These are phyloP conservation scores for Epizoanthus illoricatus DNA, from an alignment of 92 coral and sea anemone species.

Conservation along the genomic window DNA sequence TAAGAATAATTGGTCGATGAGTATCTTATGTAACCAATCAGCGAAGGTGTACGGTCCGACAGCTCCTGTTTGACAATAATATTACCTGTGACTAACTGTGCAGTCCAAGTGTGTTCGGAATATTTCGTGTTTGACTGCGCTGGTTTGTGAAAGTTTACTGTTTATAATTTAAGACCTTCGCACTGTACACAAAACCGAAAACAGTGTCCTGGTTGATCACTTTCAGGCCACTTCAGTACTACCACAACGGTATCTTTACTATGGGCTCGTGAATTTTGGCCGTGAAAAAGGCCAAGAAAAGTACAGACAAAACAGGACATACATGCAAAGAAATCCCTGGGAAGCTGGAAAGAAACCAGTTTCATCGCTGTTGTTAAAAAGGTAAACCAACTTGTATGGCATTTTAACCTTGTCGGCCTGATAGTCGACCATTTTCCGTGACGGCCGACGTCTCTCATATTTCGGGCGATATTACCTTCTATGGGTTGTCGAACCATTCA, in stretches of 20 bases:
- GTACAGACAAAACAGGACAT: not conserved
- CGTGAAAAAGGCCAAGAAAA: not conserved
- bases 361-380: not conserved
- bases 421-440: not conserved
- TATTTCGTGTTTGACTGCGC: too few species aligned
- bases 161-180: too few species aligned
- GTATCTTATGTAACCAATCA: constrained; percentile 20
- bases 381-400: not conserved
- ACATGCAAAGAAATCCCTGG: not conserved
- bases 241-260: too few species aligned
- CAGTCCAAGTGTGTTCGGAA: not conserved
- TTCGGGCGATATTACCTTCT: not conserved
- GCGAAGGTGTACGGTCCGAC: not conserved
- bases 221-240: too few species aligned
- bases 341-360: too few species aligned
- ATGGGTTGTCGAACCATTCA: not conserved
- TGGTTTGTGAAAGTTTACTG: too few species aligned
- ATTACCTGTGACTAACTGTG: not conserved
- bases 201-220: too few species aligned
- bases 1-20: not conserved
- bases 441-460: not conserved
- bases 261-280: not conserved
- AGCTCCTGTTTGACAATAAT: not conserved
- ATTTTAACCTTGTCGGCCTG: not conserved
- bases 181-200: too few species aligned